Conservation (phyloP, 2,888 invertebrate species). For the Oxyscelio sp. region DNA sequence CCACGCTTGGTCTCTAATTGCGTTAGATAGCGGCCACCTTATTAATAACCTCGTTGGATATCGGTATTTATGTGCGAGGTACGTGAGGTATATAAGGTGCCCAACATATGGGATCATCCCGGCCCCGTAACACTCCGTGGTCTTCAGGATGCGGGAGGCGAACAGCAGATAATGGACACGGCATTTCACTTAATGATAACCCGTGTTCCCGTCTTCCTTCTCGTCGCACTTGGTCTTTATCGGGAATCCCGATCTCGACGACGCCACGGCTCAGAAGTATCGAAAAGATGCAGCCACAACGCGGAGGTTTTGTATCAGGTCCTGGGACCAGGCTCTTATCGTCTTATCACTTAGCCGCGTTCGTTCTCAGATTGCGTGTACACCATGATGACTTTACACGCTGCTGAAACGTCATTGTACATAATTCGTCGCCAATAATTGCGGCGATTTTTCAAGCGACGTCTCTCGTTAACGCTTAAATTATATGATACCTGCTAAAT, state of each 20-base stretch:
- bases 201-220: conserved; percentile 79
- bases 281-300: conserved; percentile 65
- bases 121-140: conserved; percentile 52
- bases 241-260: conserved; percentile 83
- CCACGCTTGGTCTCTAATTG: conserved; percentile 85
- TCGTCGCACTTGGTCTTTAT: conserved; percentile 79
- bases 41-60: conserved; percentile 86
- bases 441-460: conserved; percentile 58
- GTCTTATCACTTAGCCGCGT: conserved; percentile 63
- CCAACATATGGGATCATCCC: conserved; percentile 80
- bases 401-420: conserved; percentile 61
- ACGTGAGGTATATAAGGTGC: conserved; percentile 72
- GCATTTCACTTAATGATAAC: conserved; percentile 89
- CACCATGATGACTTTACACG: conserved; percentile 66
- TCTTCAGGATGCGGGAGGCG: conserved; percentile 79
- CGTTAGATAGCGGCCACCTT: conserved; percentile 87
- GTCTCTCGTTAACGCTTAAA: conserved; percentile 54
- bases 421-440: conserved; percentile 72
- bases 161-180: conserved; percentile 87
- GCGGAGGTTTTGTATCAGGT: conserved; percentile 46
- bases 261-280: conserved; percentile 80
- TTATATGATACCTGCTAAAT: conserved; percentile 58
- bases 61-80: conserved; percentile 73
- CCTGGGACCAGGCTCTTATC: conserved; percentile 49
- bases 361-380: conserved; percentile 55